Percentiles rank a stretch among this genome's conserved stretches.
Conservation (phyloP, 2,113 vertebrate genomes). For the Amphiprion ocellaris region DNA sequence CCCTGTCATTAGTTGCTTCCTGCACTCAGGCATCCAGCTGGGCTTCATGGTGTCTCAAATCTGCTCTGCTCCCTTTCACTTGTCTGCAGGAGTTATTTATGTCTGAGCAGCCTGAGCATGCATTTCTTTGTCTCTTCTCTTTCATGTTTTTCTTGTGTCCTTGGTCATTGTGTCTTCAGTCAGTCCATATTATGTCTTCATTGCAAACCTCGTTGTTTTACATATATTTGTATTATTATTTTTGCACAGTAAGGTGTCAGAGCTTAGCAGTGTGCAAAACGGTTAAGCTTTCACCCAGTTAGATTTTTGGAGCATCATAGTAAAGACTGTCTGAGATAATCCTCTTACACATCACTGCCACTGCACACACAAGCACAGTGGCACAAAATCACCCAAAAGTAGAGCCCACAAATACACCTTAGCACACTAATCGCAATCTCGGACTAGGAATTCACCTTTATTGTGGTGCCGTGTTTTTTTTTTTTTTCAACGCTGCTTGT, state of each 20-base stretch:
- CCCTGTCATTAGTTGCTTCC: conserved; percentile 45
- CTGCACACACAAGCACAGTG: conserved; percentile 24
- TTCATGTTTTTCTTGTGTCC: neutral
- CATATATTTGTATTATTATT: neutral
- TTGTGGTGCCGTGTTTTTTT: neutral
- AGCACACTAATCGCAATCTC: conserved; percentile 11
- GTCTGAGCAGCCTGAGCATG: neutral
- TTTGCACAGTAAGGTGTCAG: conserved; percentile 1
- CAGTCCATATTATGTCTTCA: neutral
- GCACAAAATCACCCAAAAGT: conserved; percentile 22
- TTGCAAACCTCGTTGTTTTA: neutral
- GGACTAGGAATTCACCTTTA: neutral
- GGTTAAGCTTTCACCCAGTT: conserved; percentile 22
- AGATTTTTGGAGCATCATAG: conserved; percentile 43
- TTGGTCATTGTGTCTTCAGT: neutral
- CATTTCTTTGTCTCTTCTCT: conserved; percentile 29
- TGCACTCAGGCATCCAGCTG: conserved; percentile 41
- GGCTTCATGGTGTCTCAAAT: conserved; percentile 38
- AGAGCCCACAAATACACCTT: conserved; percentile 13
- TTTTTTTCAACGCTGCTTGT: neutral
- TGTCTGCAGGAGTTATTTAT: conserved; percentile 21
- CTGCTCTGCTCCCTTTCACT: conserved; percentile 34
- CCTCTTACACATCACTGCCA: conserved; percentile 62
- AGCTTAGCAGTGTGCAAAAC: neutral
- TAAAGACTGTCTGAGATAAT: conserved; percentile 63